Conservation (phyloP, 2,888 invertebrate genomes). For the Chymomyza caudatula region DNA sequence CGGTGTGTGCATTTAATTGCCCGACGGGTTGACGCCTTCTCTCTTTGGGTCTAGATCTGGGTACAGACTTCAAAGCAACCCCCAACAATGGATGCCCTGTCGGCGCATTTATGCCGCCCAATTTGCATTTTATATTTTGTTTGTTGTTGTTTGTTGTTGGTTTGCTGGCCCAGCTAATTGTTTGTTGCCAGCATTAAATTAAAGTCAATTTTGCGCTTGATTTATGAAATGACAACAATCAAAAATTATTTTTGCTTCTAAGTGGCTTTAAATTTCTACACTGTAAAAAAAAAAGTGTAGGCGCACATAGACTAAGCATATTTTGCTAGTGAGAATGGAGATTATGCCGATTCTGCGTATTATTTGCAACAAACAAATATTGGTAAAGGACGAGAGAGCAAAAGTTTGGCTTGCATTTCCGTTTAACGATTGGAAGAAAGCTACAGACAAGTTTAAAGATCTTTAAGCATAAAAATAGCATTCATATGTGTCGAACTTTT, state of each 20-base stretch:
- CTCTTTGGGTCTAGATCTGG: not conserved
- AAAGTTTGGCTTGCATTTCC: too few relatives aligned
- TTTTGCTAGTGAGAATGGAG: too few relatives aligned
- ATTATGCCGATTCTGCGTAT: too few relatives aligned
- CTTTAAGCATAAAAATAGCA: too few relatives aligned
- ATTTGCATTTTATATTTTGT: conserved; percentile 31
- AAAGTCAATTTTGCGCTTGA: conserved; percentile 33
- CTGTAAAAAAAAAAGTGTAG: not conserved
- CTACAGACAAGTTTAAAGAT: too few relatives aligned
- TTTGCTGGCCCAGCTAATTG: conserved; percentile 1
- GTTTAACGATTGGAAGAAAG: too few relatives aligned
- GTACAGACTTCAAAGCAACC: not conserved
- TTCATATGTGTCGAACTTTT: too few relatives aligned
- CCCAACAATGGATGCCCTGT: not conserved
- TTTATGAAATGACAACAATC: conserved; percentile 14
- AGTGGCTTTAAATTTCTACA: not conserved
- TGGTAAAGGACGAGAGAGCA: too few relatives aligned
- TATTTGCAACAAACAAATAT: too few relatives aligned
- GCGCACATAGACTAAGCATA: too few relatives aligned
- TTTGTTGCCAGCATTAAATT: conserved; percentile 26
- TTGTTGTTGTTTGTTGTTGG: not conserved
- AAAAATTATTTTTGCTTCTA: not conserved
- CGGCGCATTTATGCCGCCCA: conserved; percentile 17
- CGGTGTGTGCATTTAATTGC: conserved; percentile 49
- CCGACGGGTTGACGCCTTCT: conserved; percentile 6